Base-by-base conservation (phyloP, 1,140 invertebrate genomes). In the Armadillidium nasatum region DNA sequence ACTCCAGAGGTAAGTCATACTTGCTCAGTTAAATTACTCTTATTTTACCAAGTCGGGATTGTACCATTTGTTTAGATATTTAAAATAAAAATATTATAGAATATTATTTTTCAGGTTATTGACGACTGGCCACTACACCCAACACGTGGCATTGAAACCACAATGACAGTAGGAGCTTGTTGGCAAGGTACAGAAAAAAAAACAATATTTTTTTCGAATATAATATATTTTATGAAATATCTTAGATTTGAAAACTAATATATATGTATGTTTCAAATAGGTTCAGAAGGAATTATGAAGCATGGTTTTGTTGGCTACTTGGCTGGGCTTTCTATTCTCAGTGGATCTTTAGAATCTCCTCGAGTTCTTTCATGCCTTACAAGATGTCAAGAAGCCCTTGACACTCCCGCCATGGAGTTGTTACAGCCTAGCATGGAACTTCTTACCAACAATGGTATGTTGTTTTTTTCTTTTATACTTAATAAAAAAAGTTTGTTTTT, bases 91-190 rank as follows among this genome's bases (percentile, higher is more conserved):
- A n/a, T n/a, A n/a, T n/a, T n/a, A n/a, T n/a, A n/a, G n/a, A n/a
- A n/a, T n/a, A n/a, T n/a, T n/a, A n/a, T n/a, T n/a, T 73, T 77
- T 43, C 75, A 99, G 85, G 94, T 99, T 44, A 95, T 99, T 83
- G 97, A 99, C 85, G 97, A 99, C 85, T 99, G 97, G 97, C 96
- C 97, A n/a, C 87, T 99, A 13, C 97, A 99, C 85, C 93, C 94
- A 23, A 94, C 95, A 0, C 94, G 95, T 78, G 94, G 91, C 11
- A 89, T 96, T 76, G 97, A 96, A 84, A 99, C 96, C 7, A 96
- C 94, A 19, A 85, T 98, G 0, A 91, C 93, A 0, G 93, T 99
- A 21, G 97, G 97, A 10, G 96, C 95, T 43, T 99, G 97, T 85
- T 99, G 96, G 94, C 95, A 98, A 87, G 94, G 95, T 89, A 85